Evolutionary conservation across 2,888 invertebrate genomes (phyloP).

Genomic region (Andrena flavipes): DNA sequence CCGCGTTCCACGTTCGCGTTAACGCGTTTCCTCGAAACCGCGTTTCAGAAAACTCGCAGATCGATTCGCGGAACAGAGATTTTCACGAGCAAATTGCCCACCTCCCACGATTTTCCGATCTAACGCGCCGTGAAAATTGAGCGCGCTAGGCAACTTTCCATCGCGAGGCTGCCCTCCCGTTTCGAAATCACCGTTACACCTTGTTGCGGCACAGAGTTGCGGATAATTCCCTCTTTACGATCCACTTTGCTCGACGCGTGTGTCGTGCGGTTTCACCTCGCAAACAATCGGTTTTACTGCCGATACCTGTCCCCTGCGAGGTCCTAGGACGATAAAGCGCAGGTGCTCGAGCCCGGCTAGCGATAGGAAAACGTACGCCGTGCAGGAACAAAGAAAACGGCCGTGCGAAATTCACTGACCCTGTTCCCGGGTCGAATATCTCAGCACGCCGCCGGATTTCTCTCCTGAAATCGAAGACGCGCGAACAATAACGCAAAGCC

Average conservation of each 20-base stretch:
- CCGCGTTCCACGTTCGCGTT: too few species aligned
- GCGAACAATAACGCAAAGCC: slow-evolving; percentile 34
- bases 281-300: slow-evolving; percentile 46
- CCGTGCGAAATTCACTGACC: slow-evolving; percentile 54
- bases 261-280: slow-evolving; percentile 56
- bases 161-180: neutral
- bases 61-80: slow-evolving; percentile 1
- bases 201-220: slow-evolving; percentile 16
- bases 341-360: neutral
- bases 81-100: neutral
- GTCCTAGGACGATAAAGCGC: slow-evolving; percentile 32
- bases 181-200: neutral
- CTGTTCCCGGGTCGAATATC: slow-evolving; percentile 36
- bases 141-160: slow-evolving; percentile 9
- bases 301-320: slow-evolving; percentile 16
- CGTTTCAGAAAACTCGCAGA: neutral
- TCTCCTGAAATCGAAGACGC: slow-evolving; percentile 52
- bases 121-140: slow-evolving; percentile 5
- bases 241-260: slow-evolving; percentile 54
- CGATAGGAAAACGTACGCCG: slow-evolving; percentile 26
- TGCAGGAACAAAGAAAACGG: slow-evolving; percentile 25
- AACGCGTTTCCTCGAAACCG: neutral
- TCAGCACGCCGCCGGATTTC: slow-evolving; percentile 42
- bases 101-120: slow-evolving; percentile 18
- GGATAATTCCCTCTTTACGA: slow-evolving; percentile 65